Percentiles rank a stretch among this genome's conserved stretches.
Conservation (phyloP, 1,140 invertebrate genomes). For the Diprion similis region DNA sequence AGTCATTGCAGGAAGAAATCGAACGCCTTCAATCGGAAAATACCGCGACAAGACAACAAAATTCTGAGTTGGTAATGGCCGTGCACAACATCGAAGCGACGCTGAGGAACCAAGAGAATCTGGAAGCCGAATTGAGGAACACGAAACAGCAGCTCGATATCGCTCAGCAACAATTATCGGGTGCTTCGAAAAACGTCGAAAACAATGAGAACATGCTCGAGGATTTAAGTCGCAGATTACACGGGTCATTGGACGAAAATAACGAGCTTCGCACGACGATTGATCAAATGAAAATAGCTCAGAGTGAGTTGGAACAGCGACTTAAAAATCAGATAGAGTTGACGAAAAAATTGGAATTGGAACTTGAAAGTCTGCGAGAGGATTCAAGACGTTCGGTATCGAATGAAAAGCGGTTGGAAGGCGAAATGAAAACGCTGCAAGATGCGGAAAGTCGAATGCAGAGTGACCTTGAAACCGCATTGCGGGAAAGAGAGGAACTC, state of each 20-base stretch:
- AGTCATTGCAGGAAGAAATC: conserved; percentile 48
- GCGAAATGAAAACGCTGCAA: conserved; percentile 30
- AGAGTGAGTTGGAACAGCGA: conserved; percentile 33
- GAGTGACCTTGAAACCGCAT: conserved; percentile 46
- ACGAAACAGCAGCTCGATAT: conserved; percentile 42
- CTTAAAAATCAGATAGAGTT: conserved; percentile 41
- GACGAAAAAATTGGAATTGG: conserved; percentile 44
- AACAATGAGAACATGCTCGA: conserved; percentile 36
- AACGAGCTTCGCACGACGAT: conserved; percentile 40
- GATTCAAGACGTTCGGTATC: conserved; percentile 36
- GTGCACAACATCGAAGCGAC: conserved; percentile 28
- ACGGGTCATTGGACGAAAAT: conserved; percentile 44
- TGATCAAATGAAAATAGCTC: conserved; percentile 27
- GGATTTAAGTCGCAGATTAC: conserved; percentile 35
- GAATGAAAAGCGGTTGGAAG: conserved; percentile 40
- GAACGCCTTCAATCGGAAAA: conserved; percentile 62
- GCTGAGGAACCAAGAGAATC: conserved; percentile 39
- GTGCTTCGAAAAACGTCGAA: conserved; percentile 35
- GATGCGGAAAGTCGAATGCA: conserved; percentile 41
- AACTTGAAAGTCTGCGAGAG: conserved; percentile 38
- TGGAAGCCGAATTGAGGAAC: conserved; percentile 41
- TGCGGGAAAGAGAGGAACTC: conserved; percentile 41
- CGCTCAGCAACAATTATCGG: conserved; percentile 33
- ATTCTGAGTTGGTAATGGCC: conserved; percentile 55
- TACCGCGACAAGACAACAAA: conserved; percentile 60